These are phyloP conservation scores for Eurypyga helias DNA, from an alignment of 2,113 vertebrate genomes.

Conservation along the genomic window DNA sequence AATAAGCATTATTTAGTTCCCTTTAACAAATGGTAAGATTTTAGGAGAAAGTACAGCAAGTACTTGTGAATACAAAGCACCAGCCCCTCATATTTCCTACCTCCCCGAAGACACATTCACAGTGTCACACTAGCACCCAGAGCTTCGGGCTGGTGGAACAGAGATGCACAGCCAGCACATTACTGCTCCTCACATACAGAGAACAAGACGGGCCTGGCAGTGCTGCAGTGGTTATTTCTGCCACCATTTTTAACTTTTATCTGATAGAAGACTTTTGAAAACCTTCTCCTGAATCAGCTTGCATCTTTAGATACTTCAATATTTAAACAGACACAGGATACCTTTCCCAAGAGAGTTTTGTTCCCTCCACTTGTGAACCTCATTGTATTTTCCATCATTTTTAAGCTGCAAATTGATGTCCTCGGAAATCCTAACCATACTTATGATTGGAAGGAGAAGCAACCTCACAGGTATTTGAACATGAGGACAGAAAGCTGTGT, in stretches of 20 bases:
- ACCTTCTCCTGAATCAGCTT: neutral
- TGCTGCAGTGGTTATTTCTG: neutral
- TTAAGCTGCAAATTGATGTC: neutral
- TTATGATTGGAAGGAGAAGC: neutral
- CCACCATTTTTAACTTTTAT: neutral
- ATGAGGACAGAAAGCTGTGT: neutral
- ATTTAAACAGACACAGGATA: neutral
- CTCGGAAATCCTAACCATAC: neutral
- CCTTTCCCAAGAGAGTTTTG: neutral
- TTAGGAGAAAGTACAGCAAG: neutral
- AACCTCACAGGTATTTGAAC: neutral
- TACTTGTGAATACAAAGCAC: neutral
- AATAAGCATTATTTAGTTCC: neutral
- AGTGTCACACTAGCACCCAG: neutral
- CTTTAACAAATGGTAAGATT: neutral
- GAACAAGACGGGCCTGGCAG: neutral
- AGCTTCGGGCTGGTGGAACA: neutral
- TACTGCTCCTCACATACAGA: neutral
- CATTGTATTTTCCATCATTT: neutral
- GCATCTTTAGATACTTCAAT: neutral
- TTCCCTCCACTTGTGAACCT: neutral
- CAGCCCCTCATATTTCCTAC: neutral
- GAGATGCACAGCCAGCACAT: neutral
- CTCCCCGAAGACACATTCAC: neutral
- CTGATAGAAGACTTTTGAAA: neutral